Base-by-base conservation (phyloP, 2,113 vertebrate genomes). In the Sebastes fasciatus region DNA sequence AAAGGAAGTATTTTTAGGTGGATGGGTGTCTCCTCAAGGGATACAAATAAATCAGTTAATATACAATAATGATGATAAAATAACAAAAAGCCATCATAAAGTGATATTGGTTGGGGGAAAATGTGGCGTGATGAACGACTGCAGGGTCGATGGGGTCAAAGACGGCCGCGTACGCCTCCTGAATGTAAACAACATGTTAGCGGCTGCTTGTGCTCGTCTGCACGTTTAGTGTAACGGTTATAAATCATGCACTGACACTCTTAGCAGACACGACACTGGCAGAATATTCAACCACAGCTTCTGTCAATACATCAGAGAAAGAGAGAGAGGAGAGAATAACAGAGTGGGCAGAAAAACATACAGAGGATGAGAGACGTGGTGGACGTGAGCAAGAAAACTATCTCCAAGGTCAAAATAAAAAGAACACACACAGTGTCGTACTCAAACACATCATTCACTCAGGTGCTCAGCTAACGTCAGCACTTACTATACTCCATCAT, bases 191-290 rank as follows among this genome's bases (percentile, higher is more conserved):
- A 77, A 8, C 60, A 0, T 1, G 45, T 11, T 55, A 21, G 74
- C 0, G 7, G 55, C 63, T 12, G 17, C 48, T 67, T 48, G 63
- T 7, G 72, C 66, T 81, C 69, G 65, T 74, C 78, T 77, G 85
- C 84, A 83, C 21, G 57, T 69, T 14, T 16, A 43, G 48, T 1
- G 62, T 0, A 60, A 79, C 1, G 23, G 74, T 85, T 49, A 92
- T 90, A 81, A 90, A 89, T 92, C 85, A 90, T 4, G 48, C 66
- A 4, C 12, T 48, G 92, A 86, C 78, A 82, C 21, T 69, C 43
- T 14, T 17, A 58, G 11, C 49, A 34, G 19, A 75, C 81, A 2
- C 45, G 6, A 62, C 80, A 14, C 71, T 4, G 0, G 61, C 73
- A 66, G 87, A 80, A 90, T 92, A 82, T 86, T 65, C 70, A 90